A percentile compares a stretch with the other conserved stretches of the same genome.
Evolutionary conservation across 2,113 vertebrate species (phyloP).

Genomic region (Ictalurus punctatus): DNA sequence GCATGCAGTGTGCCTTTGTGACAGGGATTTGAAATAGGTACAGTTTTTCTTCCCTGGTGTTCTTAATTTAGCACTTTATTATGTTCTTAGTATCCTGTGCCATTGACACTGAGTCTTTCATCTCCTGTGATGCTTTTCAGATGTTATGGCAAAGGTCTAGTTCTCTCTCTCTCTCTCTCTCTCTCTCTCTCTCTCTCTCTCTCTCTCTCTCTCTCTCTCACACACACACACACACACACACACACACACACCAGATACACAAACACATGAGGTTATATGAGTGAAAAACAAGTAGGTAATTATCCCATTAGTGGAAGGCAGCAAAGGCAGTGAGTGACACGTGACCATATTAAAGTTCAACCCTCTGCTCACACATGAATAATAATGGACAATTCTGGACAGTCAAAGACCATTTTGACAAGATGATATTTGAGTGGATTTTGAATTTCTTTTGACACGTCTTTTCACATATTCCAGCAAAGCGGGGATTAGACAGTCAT

Average conservation of each 20-base stretch:
- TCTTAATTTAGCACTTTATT: constrained; percentile 16
- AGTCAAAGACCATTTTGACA: constrained; percentile 50
- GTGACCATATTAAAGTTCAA: constrained; percentile 60
- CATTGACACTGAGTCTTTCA: constrained; percentile 48
- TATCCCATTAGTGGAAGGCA: constrained; percentile 57
- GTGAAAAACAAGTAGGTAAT: constrained; percentile 68
- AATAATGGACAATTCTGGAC: constrained; percentile 61
- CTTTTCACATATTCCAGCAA: constrained; percentile 29
- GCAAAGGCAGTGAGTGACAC: constrained; percentile 34
- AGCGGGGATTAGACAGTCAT: constrained; percentile 36
- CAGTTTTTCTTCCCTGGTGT: background rate
- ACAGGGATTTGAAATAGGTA: constrained; percentile 9
- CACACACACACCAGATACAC: background rate
- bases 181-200: constrained; percentile 9
- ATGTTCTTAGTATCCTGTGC: constrained; percentile 12
- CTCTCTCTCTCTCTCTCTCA: background rate
- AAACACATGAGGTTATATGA: constrained; percentile 45
- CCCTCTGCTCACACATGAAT: constrained; percentile 57
- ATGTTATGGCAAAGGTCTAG: constrained; percentile 59
- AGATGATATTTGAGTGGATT: constrained; percentile 43
- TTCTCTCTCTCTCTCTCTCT: background rate
- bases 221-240: background rate
- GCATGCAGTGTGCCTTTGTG: background rate
- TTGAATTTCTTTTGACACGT: constrained; percentile 49
- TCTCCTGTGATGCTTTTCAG: constrained; percentile 63